Evolutionary conservation across 2,113 vertebrate genomes (phyloP).

Genomic region (Tetraodon nigroviridis): DNA sequence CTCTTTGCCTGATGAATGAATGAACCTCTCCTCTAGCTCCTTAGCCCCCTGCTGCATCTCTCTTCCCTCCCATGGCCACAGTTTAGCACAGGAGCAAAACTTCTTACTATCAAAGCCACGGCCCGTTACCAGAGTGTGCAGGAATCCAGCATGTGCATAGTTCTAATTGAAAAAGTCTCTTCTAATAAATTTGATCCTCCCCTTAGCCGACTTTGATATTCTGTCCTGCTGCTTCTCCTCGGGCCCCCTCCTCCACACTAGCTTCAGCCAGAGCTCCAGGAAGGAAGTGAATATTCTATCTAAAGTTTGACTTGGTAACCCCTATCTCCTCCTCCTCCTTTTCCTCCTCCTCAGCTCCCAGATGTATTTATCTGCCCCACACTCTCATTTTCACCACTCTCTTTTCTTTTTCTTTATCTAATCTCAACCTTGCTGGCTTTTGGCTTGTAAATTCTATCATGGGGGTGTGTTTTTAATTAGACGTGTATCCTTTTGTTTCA

Average conservation of each 20-base stretch:
- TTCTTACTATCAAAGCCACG: slow-evolving; percentile 60
- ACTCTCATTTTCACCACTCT: slow-evolving; percentile 20
- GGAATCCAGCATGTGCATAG: slow-evolving; percentile 39
- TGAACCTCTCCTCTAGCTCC: slow-evolving; percentile 20
- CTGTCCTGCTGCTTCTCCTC: slow-evolving; percentile 38
- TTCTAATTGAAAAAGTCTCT: slow-evolving; percentile 45
- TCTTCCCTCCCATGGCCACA: slow-evolving; percentile 19
- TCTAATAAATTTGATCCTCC: slow-evolving; percentile 51
- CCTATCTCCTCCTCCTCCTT: too few species aligned
- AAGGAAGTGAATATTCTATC: slow-evolving; percentile 36
- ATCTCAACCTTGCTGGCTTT: slow-evolving; percentile 38
- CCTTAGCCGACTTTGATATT: slow-evolving; percentile 59
- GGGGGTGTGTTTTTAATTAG: slow-evolving; percentile 42
- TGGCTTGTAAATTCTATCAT: slow-evolving; percentile 28
- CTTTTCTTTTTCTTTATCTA: not conserved
- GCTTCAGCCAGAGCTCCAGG: slow-evolving; percentile 9
- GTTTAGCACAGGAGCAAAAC: slow-evolving; percentile 40
- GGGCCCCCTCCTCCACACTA: slow-evolving; percentile 11
- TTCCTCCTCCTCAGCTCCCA: not conserved
- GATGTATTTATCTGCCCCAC: slow-evolving; percentile 28
- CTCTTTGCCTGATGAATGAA: too few species aligned
- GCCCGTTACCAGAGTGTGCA: slow-evolving; percentile 31
- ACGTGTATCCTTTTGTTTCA: slow-evolving; percentile 9
- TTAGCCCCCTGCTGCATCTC: not conserved
- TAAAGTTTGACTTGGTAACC: slow-evolving; percentile 44